Evolutionary conservation across 2,888 invertebrate species (phyloP), one percentile per base, ranked within the genome.

Genomic region (Lacanobia wlatinum): DNA sequence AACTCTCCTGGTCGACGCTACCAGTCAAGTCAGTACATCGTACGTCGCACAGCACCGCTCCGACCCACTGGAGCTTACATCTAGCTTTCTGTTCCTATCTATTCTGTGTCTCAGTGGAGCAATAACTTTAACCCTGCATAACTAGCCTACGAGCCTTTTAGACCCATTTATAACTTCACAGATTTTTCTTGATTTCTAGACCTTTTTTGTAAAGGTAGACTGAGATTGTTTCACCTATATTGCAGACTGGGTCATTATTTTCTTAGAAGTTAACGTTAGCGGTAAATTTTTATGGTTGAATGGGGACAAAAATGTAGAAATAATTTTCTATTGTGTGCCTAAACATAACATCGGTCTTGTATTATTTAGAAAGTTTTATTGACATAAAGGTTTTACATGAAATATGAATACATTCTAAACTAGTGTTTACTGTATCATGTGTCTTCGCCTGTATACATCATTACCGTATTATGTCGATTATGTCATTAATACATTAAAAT

Each of bases 71-170:
- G 28, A 28, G 28, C 28, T 21, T 21, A 1, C 10, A 21, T 21
- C 10, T 8, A 0, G 1, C 21, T 21, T 46, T 71, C 60, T 71
- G 61, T 12, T 1, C 1, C 5, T 21, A 61, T 14, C 2, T 72
- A 23, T 18, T 73, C 16, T 21, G 50, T 65, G 65, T 10, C 56
- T 34, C 12, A 1, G 14, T 28, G 28, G 55, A 61, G 71, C 50
- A 70, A 82, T 76, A 81, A 73, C 70, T 79, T 63, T n/a, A 53
- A 59, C 68, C 69, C 62, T 75, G 58, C 48, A 71, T 74, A 62
- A 65, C 64, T 58, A 78, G 55, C 56, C 63, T 71, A 28, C n/a
- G 58, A 74, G 53, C 61, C 73, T 73, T 76, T 83, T 38, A 66
- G 63, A 21, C n/a, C 56, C 38, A 80, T 80, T 80, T 80, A 76